These are phyloP conservation scores for Phragmatobia fuliginosa DNA, from an alignment of 2,888 invertebrate genomes.

Conservation along the genomic window DNA sequence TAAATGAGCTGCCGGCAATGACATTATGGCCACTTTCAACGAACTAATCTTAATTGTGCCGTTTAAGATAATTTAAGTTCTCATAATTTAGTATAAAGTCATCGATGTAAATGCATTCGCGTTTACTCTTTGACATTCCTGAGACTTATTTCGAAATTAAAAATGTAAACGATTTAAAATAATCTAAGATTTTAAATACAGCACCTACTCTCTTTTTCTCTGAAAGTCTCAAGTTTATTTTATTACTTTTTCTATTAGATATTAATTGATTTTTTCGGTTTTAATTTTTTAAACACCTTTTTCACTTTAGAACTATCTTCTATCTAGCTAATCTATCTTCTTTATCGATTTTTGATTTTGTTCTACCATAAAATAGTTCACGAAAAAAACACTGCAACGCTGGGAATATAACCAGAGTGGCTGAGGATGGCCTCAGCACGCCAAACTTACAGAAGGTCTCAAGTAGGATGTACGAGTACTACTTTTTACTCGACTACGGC, in stretches of 20 bases:
- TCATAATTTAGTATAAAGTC: conserved; percentile 61
- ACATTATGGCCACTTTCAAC: conserved; percentile 68
- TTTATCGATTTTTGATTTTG: neutral
- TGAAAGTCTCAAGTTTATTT: neutral
- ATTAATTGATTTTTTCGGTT: neutral
- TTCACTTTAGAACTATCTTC: neutral
- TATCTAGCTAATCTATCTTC: neutral
- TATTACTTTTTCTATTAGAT: neutral
- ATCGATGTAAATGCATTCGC: conserved; percentile 59
- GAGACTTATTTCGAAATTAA: conserved; percentile 26
- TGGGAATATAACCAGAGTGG: too few relatives aligned
- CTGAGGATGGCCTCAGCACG: too few relatives aligned
- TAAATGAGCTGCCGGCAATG: conserved; percentile 65
- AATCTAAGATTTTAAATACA: conserved; percentile 11
- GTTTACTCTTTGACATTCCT: conserved; percentile 40
- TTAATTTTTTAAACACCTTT: neutral
- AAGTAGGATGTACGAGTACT: too few relatives aligned
- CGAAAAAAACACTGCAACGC: too few relatives aligned
- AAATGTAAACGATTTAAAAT: conserved; percentile 27
- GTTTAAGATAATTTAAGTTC: conserved; percentile 71
- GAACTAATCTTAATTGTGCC: conserved; percentile 70
- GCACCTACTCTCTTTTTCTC: too few relatives aligned
- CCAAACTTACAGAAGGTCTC: too few relatives aligned
- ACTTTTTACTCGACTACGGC: too few relatives aligned
- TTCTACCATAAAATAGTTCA: too few relatives aligned